These are phyloP conservation scores for Pelagia noctiluca DNA, from an alignment of 30 jellyfish, hydroid and myxozoan species.

Conservation along the genomic window DNA sequence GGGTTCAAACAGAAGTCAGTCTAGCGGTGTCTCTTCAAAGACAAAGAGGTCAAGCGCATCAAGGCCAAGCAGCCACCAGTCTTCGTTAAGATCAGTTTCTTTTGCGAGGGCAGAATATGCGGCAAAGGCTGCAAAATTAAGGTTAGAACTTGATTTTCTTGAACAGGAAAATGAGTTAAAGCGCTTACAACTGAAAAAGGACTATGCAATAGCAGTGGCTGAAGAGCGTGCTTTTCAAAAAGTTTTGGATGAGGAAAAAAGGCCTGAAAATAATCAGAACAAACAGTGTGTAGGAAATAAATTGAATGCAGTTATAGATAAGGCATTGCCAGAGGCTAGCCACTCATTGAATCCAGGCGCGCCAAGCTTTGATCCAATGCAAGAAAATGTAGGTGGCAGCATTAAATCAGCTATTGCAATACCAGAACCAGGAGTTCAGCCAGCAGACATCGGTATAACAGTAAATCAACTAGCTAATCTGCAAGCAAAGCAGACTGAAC, in stretches of 20 bases:
- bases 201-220: slow-evolving; percentile 27
- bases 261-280: background rate
- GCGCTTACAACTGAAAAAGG: slow-evolving; percentile 37
- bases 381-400: background rate
- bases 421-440: slow-evolving; percentile 28
- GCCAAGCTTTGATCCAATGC: slow-evolving; percentile 15
- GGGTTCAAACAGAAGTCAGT: slow-evolving; percentile 11
- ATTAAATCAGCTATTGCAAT: slow-evolving; percentile 14
- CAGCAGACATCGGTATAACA: slow-evolving; percentile 15
- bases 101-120: slow-evolving; percentile 17
- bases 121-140: slow-evolving; percentile 25
- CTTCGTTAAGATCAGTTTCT: slow-evolving; percentile 8
- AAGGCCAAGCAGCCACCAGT: slow-evolving; percentile 5
- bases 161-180: slow-evolving; percentile 16
- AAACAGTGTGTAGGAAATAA: slow-evolving; percentile 13
- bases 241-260: slow-evolving; percentile 17
- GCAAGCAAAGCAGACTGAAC: slow-evolving; percentile 28
- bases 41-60: slow-evolving; percentile 20
- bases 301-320: background rate
- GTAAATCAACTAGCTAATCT: slow-evolving; percentile 14
- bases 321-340: no score
- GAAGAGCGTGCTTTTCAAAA: slow-evolving; percentile 20
- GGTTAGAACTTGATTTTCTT: slow-evolving; percentile 10
- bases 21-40: slow-evolving; percentile 4
- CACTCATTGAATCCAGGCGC: slow-evolving; percentile 23